Evolutionary conservation across 2,888 invertebrate genomes (phyloP), one percentile per base, ranked within the genome.

Genomic region (Parnassius smintheus): DNA sequence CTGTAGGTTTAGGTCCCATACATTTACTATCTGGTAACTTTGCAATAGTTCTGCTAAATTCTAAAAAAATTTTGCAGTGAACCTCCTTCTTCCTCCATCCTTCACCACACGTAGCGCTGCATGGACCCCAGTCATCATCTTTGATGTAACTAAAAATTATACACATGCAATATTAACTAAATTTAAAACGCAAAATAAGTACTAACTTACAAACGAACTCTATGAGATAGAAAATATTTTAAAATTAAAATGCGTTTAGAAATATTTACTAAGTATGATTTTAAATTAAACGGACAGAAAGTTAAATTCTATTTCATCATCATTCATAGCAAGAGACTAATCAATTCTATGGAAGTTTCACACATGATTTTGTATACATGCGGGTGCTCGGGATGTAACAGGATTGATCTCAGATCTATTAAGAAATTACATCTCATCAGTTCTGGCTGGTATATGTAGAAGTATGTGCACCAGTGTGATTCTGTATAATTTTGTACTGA

Each of bases 61-160:
- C 97, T 66, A 98, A 91, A 86, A 96, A 98, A 75, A 98, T 98
- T 92, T 97, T 97, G 91, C 99, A 99, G 73, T 96, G 95, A n/a
- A 98, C 98, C 73, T 95, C 94, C 45, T 98, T 94, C 68, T 94
- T 95, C n/a, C 96, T 93, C 72, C 96, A 92, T 0, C 98, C 99
- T 81, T 96, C 96, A 1, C 98, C 98, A 80, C 99, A 98, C 0
- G 96, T 95, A 0, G 96, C 96, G 74, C 97, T 97, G 91, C 99
- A 99, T 0, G 96, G 94, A 2, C 97, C 95, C 98, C 98, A 99
- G 60, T 96, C 96, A 10, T 86, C 88, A 65, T 98, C 98, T 67
- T 97, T 95, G 76, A 98, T 96, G 91, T 96, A 99, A 81, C 99
- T 98, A 91, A 49, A 69, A 67, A 75, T 67, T 62, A 86, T 78